A percentile compares a stretch with the other conserved stretches of the same genome.
These are phyloP conservation scores for Pammene aurita DNA, from an alignment of 2,888 invertebrate species.

Conservation along the genomic window DNA sequence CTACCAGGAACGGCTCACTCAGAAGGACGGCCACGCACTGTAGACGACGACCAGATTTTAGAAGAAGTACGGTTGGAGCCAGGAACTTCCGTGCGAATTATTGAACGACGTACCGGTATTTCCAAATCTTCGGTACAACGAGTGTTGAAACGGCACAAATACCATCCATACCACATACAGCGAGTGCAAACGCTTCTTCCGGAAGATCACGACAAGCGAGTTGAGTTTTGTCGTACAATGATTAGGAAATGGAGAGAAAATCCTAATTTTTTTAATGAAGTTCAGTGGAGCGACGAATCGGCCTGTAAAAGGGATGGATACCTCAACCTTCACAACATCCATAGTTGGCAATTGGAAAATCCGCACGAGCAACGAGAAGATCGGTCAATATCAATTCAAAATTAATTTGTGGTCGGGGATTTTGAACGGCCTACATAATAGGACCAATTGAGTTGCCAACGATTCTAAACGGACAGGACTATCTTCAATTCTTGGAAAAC, in stretches of 20 bases:
- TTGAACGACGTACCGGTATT: background rate
- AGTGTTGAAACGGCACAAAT: background rate
- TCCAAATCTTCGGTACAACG: slow-evolving; percentile 1
- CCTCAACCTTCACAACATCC: background rate
- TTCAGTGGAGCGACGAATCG: slow-evolving; percentile 6
- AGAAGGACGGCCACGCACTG: background rate
- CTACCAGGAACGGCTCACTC: background rate
- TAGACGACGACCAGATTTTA: background rate
- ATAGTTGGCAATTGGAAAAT: background rate
- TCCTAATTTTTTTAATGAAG: background rate
- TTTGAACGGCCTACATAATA: background rate
- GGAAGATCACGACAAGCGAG: background rate
- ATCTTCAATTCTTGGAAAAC: slow-evolving; percentile 42
- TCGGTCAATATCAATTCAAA: background rate
- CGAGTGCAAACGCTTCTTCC: background rate
- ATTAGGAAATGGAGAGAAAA: background rate
- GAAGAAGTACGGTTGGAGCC: slow-evolving; percentile 4
- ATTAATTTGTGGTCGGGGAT: slow-evolving; percentile 1
- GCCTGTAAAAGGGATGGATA: background rate
- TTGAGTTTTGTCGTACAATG: background rate
- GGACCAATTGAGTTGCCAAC: slow-evolving; percentile 2
- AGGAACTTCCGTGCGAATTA: slow-evolving; percentile 1
- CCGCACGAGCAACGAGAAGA: background rate
- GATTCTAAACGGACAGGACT: slow-evolving; percentile 31
- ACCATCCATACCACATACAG: background rate